phyloP scores from a whole-genome alignment of 2,888 invertebrate species.

The Erpobdella octoculata region DNA sequence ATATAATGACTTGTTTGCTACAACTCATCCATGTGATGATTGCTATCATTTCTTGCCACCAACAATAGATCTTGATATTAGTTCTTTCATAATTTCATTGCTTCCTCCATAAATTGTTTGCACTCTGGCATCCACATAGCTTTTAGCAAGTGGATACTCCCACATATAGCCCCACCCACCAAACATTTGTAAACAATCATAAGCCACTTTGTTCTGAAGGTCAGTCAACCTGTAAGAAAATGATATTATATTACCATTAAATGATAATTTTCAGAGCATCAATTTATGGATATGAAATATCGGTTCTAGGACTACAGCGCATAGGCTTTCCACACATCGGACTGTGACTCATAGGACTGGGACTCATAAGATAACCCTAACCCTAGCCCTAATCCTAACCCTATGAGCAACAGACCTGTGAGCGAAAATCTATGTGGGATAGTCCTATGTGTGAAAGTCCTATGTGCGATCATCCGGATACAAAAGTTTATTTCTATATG shows the following conservation, averaged over 20 bases:
- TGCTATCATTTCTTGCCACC: neutral
- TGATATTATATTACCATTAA: too few relatives aligned
- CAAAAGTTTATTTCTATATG: too few relatives aligned
- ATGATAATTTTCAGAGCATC: neutral
- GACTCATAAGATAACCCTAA: neutral
- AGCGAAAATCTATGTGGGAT: too few relatives aligned
- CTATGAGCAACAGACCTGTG: neutral
- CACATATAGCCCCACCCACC: slow-evolving; percentile 55
- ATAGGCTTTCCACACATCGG: too few relatives aligned
- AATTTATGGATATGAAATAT: neutral
- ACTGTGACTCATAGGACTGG: too few relatives aligned
- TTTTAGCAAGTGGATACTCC: slow-evolving; percentile 53
- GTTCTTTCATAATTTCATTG: slow-evolving; percentile 55
- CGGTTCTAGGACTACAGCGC: too few relatives aligned
- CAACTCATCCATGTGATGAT: too few relatives aligned
- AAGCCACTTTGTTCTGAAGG: slow-evolving; percentile 50
- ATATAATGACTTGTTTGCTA: too few relatives aligned
- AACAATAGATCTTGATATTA: slow-evolving; percentile 50
- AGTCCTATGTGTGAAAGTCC: too few relatives aligned
- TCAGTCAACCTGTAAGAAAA: slow-evolving; percentile 48
- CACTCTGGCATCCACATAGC: slow-evolving; percentile 52
- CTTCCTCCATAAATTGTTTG: slow-evolving; percentile 55
- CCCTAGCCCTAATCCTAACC: neutral
- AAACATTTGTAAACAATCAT: slow-evolving; percentile 52
- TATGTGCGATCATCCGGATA: too few relatives aligned